Conservation (phyloP, 2,888 invertebrate genomes). For the Allolobophora icterica region DNA sequence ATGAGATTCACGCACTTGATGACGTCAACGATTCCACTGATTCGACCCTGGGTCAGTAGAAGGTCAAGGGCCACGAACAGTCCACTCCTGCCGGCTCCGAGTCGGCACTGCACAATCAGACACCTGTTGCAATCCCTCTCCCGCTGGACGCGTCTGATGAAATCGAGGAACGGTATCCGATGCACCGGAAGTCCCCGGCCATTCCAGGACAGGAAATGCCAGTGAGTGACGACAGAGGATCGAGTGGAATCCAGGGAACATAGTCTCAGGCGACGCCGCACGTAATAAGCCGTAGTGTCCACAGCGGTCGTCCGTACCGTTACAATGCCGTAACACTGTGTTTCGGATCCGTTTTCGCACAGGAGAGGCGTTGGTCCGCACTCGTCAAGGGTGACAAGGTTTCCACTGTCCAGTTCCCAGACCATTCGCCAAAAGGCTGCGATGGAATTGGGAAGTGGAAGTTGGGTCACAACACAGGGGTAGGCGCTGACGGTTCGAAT, state of each 20-base stretch:
- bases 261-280: neutral
- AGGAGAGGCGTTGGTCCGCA: neutral
- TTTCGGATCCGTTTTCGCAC: neutral
- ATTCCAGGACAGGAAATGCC: constrained; percentile 40
- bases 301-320: neutral
- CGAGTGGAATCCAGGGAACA: neutral
- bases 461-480: constrained; percentile 45
- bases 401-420: constrained; percentile 40
- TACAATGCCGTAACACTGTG: neutral
- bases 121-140: neutral
- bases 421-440: constrained; percentile 46
- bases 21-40: constrained; percentile 43
- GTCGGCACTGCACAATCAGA: constrained; percentile 44
- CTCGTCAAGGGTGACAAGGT: constrained; percentile 43
- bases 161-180: constrained; percentile 40
- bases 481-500: constrained; percentile 31
- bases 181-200: constrained; percentile 34
- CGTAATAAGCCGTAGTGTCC: neutral
- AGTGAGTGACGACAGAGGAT: constrained; percentile 35
- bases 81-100: constrained; percentile 45
- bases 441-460: constrained; percentile 36
- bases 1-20: constrained; percentile 40
- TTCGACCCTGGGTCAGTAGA: constrained; percentile 40
- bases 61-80: constrained; percentile 44
- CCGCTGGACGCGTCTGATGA: constrained; percentile 32